Evolutionary conservation across 2,888 invertebrate species (phyloP), one percentile per base, ranked within the genome.

Genomic region (Meloe dianella): DNA sequence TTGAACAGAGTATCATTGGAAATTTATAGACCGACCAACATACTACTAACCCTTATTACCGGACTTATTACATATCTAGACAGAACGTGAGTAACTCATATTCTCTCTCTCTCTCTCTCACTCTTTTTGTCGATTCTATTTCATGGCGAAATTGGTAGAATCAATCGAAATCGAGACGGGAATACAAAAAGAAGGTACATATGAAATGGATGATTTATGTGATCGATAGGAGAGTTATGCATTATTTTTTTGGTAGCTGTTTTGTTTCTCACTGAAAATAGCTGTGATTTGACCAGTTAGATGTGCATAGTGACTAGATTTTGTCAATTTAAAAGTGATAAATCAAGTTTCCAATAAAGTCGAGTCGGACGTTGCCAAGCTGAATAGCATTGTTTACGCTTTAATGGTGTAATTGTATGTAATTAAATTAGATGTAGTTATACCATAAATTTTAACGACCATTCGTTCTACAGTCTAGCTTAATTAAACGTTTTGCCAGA

Each of bases 391-490:
- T 54, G 54, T 54, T 54, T 54, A 24, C 22, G 54, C 54, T 61
- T 61, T 65, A 57, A 65, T 57, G 47, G 65, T 61, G 65, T 41
- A 59, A 54, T 59, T 66, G 59, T 63, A 59, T 29, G 60, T 66
- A 61, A 66, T 66, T 66, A 61, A 66, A 66, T 66, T 66, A 66
- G 66, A 59, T 38, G 56, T 66, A 61, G 61, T 65, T 65, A 65
- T 58, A 59, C 66, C 56, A 66, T 66, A 66, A 62, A 66, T 66
- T 66, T 66, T 65, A 65, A 65, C 61, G 61, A 66, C 66, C 63
- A 66, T 66, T 62, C 59, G 60, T 63, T 63, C 56, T 57, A 60
- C 63, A 60, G 66, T 54, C 59, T 30, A 62, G 61, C 57, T 64
- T 67, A 67, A 67, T 67, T 67, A 61, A 57, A n/a, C n/a, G 64